Conservation (phyloP, 2,797 vertebrate genomes). For the Alosa sapidissima region DNA sequence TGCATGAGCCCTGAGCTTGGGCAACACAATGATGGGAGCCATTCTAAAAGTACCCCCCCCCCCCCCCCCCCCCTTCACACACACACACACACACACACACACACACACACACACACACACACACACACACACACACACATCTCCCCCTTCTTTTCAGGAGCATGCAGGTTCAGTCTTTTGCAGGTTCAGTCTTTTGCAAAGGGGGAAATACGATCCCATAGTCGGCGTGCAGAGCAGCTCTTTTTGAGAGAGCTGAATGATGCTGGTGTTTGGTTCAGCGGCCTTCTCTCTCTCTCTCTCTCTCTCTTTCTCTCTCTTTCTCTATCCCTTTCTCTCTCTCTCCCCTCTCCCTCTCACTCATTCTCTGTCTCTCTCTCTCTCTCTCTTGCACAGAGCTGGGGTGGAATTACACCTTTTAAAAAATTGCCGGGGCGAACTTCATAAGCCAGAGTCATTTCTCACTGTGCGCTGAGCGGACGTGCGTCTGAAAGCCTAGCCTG, state of each 20-base stretch:
- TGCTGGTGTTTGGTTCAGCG: constrained; percentile 2
- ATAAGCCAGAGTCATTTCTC: constrained; percentile 20
- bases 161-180: not conserved
- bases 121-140: not conserved
- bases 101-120: not conserved
- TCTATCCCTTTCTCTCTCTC: not conserved
- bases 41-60: not conserved
- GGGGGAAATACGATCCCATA: not conserved
- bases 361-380: not conserved
- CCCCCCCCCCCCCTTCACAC: not conserved
- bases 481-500: constrained; percentile 9
- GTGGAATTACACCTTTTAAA: constrained; percentile 24
- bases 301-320: not conserved
- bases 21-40: constrained; percentile 12
- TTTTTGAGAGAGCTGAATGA: not conserved
- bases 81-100: not conserved
- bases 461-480: not conserved
- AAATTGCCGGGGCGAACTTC: constrained; percentile 4
- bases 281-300: not conserved
- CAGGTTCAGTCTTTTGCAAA: constrained; percentile 5
- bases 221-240: not conserved
- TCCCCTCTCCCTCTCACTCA: not conserved
- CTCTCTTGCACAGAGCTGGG: not conserved
- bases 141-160: not conserved
- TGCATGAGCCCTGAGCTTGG: not conserved